Conservation (phyloP, 1,140 invertebrate genomes). For the Eupeodes corollae region DNA sequence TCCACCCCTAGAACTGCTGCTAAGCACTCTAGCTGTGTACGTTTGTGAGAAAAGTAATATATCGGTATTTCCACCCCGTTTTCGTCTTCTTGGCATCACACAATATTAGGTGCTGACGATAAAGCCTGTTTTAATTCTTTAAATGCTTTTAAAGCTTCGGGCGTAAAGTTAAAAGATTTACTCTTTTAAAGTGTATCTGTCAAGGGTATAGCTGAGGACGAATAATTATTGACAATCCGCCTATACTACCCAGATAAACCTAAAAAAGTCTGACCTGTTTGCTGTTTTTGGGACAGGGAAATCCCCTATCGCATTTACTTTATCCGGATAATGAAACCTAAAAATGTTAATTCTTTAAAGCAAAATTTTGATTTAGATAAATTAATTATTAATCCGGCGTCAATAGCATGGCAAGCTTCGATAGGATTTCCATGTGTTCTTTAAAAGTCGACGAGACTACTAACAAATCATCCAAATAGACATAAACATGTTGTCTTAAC, state of each 20-base stretch:
- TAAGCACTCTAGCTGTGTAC: too few relatives aligned
- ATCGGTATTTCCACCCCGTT: too few relatives aligned
- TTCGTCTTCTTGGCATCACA: too few relatives aligned
- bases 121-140: too few relatives aligned
- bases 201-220: conserved; percentile 18
- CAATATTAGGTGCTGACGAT: too few relatives aligned
- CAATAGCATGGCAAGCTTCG: too few relatives aligned
- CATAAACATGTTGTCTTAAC: conserved; percentile 3
- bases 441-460: conserved; percentile 3
- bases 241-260: conserved; percentile 37
- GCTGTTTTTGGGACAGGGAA: conserved; percentile 8
- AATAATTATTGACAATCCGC: conserved; percentile 28
- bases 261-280: conserved; percentile 36
- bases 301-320: conserved; percentile 11
- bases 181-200: conserved; percentile 5
- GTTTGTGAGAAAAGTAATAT: too few relatives aligned
- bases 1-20: conserved; percentile 35
- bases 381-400: conserved; percentile 15
- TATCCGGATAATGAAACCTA: conserved; percentile 22
- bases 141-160: conserved; percentile 8
- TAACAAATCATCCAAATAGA: conserved; percentile 4
- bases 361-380: conserved; percentile 7
- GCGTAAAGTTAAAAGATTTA: background rate
- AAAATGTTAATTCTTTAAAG: conserved; percentile 24
- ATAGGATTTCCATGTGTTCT: too few relatives aligned